A percentile compares a stretch with the other conserved stretches of the same genome.
These are phyloP conservation scores for Drosophila triauraria DNA, from an alignment of 1,140 invertebrate species.

Conservation along the genomic window DNA sequence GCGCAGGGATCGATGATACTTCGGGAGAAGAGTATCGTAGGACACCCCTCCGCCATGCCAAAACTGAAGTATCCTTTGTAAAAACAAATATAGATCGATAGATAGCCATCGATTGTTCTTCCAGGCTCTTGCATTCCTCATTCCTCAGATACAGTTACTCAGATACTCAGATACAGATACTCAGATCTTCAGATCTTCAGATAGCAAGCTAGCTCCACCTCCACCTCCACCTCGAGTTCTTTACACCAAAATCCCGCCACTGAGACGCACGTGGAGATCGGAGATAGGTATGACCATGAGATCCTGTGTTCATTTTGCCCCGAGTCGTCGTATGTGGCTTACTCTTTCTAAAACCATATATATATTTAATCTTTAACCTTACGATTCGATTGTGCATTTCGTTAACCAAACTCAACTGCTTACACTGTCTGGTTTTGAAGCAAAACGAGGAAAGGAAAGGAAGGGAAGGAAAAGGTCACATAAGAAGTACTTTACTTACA, in stretches of 20 bases:
- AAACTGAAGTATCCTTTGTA: constrained; percentile 39
- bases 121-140: constrained; percentile 48
- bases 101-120: constrained; percentile 57
- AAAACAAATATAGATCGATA: constrained; percentile 23
- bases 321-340: constrained; percentile 35
- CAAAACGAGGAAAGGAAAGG: constrained; percentile 13
- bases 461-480: constrained; percentile 47
- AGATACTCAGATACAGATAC: not conserved
- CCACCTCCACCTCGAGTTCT: constrained; percentile 4
- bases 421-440: constrained; percentile 56
- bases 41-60: constrained; percentile 29
- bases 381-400: constrained; percentile 52
- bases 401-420: constrained; percentile 31
- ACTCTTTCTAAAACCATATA: constrained; percentile 18
- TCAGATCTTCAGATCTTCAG: constrained; percentile 1
- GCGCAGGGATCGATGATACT: constrained; percentile 28
- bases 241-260: constrained; percentile 7
- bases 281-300: constrained; percentile 10
- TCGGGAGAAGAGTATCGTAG: constrained; percentile 30
- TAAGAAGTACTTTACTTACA: constrained; percentile 51
- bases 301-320: constrained; percentile 32
- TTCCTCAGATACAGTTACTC: constrained; percentile 18
- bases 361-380: constrained; percentile 13
- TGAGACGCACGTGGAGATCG: constrained; percentile 1
- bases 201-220: constrained; percentile 1